Evolutionary conservation across 1,140 invertebrate genomes (phyloP), one percentile per base, ranked within the genome.

Genomic region (Magallana ariakensis): DNA sequence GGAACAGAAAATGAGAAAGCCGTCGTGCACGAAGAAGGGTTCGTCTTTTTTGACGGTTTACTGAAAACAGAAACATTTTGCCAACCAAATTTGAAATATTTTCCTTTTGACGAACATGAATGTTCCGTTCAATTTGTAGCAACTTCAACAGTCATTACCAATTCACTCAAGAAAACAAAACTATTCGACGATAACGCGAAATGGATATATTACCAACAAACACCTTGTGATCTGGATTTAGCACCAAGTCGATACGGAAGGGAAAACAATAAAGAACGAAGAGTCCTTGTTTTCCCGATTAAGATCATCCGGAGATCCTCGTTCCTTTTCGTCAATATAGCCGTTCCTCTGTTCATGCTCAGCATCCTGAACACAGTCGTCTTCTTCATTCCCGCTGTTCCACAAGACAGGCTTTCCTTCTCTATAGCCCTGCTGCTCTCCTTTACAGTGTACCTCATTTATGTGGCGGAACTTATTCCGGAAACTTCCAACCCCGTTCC

Each of bases 361-460:
- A 75, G 66, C 33, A 2, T 75, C 13, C 33, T 75, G 33, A 75
- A 75, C 26, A 75, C 22, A 26, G 66, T 75, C 33, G 66, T 75
- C 22, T 75, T 26, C 22, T 75, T 75, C 13, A 75, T 75, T 19
- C 22, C 66, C 10, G 66, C 66, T 10, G 66, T 33, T 13, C 66
- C 66, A 75, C 22, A 26, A 33, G 66, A 75, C 1, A 75, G 66
- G 22, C 13, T 75, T 9, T 75, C 66, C 9, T 75, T 75, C 33
- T 75, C 22, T 75, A 75, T 75, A 33, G 66, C 66, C 22, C 66
- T 75, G 22, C 66, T 75, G 22, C 66, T 75, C 4, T 75, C 66
- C 66, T 75, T 75, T 75, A 75, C 66, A 8, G 66, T 75, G 66
- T 75, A 75, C 15, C 66, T 75, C 22, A 75, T 75, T 13, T 75